phyloP scores from a whole-genome alignment of 2,888 invertebrate genomes.

The Hipparchia semele region DNA sequence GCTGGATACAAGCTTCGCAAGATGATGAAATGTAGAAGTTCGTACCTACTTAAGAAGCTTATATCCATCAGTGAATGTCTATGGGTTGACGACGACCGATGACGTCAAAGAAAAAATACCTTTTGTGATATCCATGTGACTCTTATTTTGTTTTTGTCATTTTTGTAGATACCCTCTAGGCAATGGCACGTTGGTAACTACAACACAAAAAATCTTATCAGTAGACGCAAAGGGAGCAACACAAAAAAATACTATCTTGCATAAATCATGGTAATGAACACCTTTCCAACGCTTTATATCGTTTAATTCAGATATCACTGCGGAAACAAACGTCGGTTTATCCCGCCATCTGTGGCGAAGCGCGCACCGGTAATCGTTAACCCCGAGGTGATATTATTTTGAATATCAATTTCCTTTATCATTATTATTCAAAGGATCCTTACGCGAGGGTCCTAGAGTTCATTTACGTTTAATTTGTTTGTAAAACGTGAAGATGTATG shows the following conservation, averaged over 20 bases:
- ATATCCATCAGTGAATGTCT: too few species aligned
- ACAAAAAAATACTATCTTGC: conserved; percentile 75
- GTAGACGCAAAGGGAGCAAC: conserved; percentile 40
- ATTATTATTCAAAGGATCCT: conserved; percentile 76
- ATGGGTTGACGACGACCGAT: too few species aligned
- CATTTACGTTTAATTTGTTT: conserved; percentile 64
- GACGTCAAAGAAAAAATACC: too few species aligned
- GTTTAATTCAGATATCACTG: conserved; percentile 83
- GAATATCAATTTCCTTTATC: conserved; percentile 79
- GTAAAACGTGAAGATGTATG: conserved; percentile 76
- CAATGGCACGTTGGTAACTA: not conserved
- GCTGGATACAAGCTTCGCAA: too few species aligned
- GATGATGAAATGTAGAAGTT: too few species aligned
- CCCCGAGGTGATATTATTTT: conserved; percentile 83
- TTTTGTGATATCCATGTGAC: not conserved
- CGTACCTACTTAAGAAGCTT: too few species aligned
- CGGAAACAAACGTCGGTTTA: conserved; percentile 83
- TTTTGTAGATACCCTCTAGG: not conserved
- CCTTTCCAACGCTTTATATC: conserved; percentile 81
- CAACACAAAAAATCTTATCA: conserved; percentile 29
- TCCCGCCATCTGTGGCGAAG: conserved; percentile 80
- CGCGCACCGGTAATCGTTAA: conserved; percentile 82
- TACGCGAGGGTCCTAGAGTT: conserved; percentile 69
- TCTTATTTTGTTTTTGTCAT: not conserved
- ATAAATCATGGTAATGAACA: conserved; percentile 83